Evolutionary conservation across 2,888 invertebrate genomes (phyloP), one percentile per base, ranked within the genome.

Genomic region (Scaptomyza polygonia): DNA sequence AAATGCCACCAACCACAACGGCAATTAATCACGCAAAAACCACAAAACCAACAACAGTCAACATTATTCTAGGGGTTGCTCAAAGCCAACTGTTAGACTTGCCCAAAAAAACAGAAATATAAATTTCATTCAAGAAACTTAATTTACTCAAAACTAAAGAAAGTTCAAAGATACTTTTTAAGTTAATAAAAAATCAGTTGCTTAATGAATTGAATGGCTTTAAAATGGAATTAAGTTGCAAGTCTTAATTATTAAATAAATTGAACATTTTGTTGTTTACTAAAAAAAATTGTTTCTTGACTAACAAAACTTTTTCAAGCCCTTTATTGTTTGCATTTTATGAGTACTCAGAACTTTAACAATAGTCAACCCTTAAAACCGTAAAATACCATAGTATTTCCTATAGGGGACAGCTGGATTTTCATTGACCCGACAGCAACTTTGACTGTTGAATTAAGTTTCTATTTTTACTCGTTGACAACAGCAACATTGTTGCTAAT

Each of bases 1-100:
- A 56, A 53, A 40, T 30, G 45, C 30, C 27, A 47, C 7, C 52
- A 64, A 48, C 21, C 42, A 16, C 34, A 63, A 71, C 32, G 43
- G 42, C 75, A 45, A 65, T 75, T 80, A 77, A 82, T 84, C 82
- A 82, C 70, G 66, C 67, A 84, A 86, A 86, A 86, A 6, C 47
- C 43, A 27, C 21, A 62, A 61, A n/a, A 27, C 32, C 14, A 16
- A 29, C 14, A 9, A 36, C 11, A 34, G 29, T n/a, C 11, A 27
- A 5, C 12, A 1, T 8, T 14, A 12, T 2, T 5, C 11, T 6
- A 5, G 16, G 11, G 27, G 2, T 4, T 45, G 21, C 25, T 18
- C 12, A 18, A 45, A 51, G 39, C 8, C 21, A 12, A 9, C 0
- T n/a, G 32, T 30, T 52, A 16, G 27, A 25, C 8, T 32, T 9